These are phyloP conservation scores for Plagiodera versicolora DNA, from an alignment of 2,888 invertebrate genomes.

Conservation along the genomic window DNA sequence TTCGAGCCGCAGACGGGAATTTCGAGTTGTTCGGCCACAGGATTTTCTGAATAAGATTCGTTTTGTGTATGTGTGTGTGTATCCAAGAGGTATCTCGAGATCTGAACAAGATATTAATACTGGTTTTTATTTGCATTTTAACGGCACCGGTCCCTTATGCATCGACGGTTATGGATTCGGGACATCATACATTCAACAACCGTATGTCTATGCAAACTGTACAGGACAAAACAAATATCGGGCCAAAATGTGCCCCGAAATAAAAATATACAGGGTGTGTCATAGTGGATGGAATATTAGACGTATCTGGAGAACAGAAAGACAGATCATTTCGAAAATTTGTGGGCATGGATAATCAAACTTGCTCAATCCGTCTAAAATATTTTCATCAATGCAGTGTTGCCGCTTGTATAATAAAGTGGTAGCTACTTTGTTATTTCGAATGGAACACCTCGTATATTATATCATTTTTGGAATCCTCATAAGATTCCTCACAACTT, in stretches of 20 bases:
- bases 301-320: too few species aligned
- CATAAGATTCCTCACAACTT: too few species aligned
- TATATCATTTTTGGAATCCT: too few species aligned
- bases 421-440: too few species aligned
- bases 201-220: constrained; percentile 9
- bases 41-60: constrained; percentile 15
- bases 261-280: too few species aligned
- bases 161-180: constrained; percentile 8
- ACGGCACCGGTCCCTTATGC: constrained; percentile 27
- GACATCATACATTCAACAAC: constrained; percentile 3
- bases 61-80: constrained; percentile 23
- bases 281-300: too few species aligned
- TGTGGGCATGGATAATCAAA: too few species aligned
- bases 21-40: constrained; percentile 21
- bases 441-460: too few species aligned
- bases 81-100: constrained; percentile 20
- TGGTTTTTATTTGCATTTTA: constrained; percentile 34
- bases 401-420: too few species aligned
- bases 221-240: background rate
- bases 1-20: constrained; percentile 20
- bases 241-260: background rate
- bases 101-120: constrained; percentile 33
- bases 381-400: too few species aligned
- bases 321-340: too few species aligned
- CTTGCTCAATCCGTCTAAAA: too few species aligned